These are phyloP conservation scores for Dendrocincla tyrannina DNA, from an alignment of 2,797 vertebrate species.

Conservation along the genomic window DNA sequence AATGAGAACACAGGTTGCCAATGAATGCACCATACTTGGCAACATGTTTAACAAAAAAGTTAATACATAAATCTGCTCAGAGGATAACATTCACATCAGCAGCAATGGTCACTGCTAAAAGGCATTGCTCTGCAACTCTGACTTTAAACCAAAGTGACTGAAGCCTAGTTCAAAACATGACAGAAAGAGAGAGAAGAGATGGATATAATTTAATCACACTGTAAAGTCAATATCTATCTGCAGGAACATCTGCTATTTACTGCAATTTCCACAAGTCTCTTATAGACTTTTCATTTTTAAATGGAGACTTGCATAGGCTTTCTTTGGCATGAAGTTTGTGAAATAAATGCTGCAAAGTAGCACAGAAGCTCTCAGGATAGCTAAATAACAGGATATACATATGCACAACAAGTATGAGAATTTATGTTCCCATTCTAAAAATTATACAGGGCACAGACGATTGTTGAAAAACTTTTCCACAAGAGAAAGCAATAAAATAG, in stretches of 20 bases:
- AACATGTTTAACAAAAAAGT: not conserved
- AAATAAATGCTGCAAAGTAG: not conserved
- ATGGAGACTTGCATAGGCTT: conserved; percentile 2
- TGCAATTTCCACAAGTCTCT: conserved; percentile 12
- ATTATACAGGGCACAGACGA: not conserved
- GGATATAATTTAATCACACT: not conserved
- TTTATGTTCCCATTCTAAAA: conserved; percentile 1
- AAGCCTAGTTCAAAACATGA: not conserved
- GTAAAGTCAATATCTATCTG: not conserved
- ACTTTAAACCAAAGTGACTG: not conserved
- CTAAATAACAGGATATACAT: not conserved
- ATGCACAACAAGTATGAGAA: not conserved
- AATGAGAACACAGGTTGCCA: not conserved
- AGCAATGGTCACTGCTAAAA: not conserved
- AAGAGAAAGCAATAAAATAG: not conserved
- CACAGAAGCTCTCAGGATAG: not conserved
- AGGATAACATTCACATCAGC: not conserved
- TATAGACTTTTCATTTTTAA: not conserved
- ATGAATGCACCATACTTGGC: not conserved
- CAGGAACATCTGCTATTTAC: conserved; percentile 22
- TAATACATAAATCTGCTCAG: not conserved
- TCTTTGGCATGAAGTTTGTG: not conserved
- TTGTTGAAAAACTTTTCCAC: not conserved
- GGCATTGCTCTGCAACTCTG: not conserved
- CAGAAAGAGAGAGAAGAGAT: not conserved